Evolutionary conservation across 2,888 invertebrate genomes (phyloP), one percentile per base, ranked within the genome.

Genomic region (Plebejus argus): DNA sequence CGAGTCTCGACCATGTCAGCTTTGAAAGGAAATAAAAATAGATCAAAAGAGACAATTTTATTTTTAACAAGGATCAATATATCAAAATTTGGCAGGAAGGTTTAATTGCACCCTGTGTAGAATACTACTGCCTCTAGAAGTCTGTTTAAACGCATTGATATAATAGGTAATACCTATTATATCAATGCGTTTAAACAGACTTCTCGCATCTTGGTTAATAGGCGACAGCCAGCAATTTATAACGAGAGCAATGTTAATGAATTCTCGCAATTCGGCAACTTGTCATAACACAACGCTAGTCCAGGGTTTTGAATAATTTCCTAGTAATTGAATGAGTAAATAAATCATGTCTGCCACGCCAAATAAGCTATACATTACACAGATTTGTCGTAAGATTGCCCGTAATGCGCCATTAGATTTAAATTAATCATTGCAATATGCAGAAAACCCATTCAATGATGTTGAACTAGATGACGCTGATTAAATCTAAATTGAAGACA

Each of bases 321-420:
- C 72, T 49, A 23, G 49, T 23, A 74, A 53, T 28, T 28, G 49
- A 23, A 23, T 74, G 74, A 74, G 28, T 49, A 28, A 74, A 74
- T 74, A 49, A 74, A 74, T 74, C 74, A 49, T 18, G 74, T 74
- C 74, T 10, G 23, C 53, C 53, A 49, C 53, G 53, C 74, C 45
- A 53, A 74, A 74, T 74, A 49, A 28, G 74, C 74, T 49, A 72
- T 72, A 72, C 72, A 72, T 71, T 71, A 45, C n/a, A 49, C 53
- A 74, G 53, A 74, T 66, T 66, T 28, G 66, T 66, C 15, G 66
- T 49, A 7, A 20, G 74, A 74, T 74, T 28, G 53, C 53, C 0
- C 53, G 10, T 53, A 49, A 74, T 74, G 23, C 53, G 53, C 74
- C 15, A 74, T 53, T 74, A 74, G 45, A 53, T 23, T 28, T 23